Evolutionary conservation across 2,113 vertebrate species (phyloP).

Genomic region (Channa argus): DNA sequence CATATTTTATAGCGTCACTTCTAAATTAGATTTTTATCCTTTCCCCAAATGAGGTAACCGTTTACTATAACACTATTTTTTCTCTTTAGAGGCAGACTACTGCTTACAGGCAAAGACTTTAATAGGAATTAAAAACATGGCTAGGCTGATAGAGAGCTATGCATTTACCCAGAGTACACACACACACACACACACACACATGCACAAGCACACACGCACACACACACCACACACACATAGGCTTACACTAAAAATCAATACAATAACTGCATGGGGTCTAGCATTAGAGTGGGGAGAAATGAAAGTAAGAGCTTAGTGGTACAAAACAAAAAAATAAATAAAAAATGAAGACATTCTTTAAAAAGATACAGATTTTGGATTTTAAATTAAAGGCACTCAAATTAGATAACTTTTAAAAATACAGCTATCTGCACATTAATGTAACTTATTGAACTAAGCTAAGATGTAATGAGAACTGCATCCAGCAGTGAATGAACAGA

Average conservation of each 20-base stretch:
- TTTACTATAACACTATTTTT: slow-evolving; percentile 19
- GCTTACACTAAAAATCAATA: slow-evolving; percentile 29
- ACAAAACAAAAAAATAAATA: slow-evolving; percentile 3
- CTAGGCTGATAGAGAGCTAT: slow-evolving; percentile 12
- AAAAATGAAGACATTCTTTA: not conserved
- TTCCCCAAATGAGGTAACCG: slow-evolving; percentile 34
- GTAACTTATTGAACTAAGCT: not conserved
- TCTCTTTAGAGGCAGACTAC: slow-evolving; percentile 9
- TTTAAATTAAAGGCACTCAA: not conserved
- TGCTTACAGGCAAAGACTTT: slow-evolving; percentile 13
- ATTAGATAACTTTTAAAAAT: slow-evolving; percentile 6
- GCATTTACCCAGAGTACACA: slow-evolving; percentile 4
- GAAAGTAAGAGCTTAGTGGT: not conserved
- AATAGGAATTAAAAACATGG: slow-evolving; percentile 44
- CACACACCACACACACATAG: not conserved
- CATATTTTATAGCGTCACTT: slow-evolving; percentile 43
- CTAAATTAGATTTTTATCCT: slow-evolving; percentile 52
- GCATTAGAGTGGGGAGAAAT: slow-evolving; percentile 20
- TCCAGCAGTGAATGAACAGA: not conserved
- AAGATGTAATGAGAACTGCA: slow-evolving; percentile 17
- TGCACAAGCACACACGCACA: slow-evolving; percentile 13
- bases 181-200: slow-evolving; percentile 12
- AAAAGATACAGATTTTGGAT: not conserved
- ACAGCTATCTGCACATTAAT: not conserved
- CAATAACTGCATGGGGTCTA: slow-evolving; percentile 21